phyloP scores from a whole-genome alignment of 2,888 invertebrate species.

The Xanthia togata region DNA sequence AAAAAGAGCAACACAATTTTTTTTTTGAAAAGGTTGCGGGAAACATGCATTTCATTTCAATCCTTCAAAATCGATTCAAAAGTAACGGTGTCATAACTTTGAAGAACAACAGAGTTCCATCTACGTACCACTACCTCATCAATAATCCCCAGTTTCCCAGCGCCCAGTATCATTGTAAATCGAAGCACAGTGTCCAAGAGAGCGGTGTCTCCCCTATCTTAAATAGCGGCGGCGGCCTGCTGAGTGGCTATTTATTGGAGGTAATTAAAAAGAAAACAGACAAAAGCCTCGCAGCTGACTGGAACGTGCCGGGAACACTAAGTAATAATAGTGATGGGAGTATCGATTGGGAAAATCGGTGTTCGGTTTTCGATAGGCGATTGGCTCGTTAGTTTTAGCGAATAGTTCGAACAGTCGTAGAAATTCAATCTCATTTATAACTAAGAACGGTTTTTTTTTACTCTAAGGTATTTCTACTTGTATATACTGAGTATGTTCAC shows the following conservation, averaged over 20 bases:
- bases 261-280: slow-evolving; percentile 90
- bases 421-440: not conserved
- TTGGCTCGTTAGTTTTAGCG: not conserved
- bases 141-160: slow-evolving; percentile 15
- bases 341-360: slow-evolving; percentile 21
- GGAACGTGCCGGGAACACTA: slow-evolving; percentile 83
- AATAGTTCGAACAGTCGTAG: not conserved
- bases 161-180: slow-evolving; percentile 57
- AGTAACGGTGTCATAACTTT: not conserved
- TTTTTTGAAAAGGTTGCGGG: too few relatives aligned
- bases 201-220: slow-evolving; percentile 73
- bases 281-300: slow-evolving; percentile 86
- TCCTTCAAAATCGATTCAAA: not conserved
- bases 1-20: too few relatives aligned
- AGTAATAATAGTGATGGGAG: slow-evolving; percentile 66
- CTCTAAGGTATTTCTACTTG: too few relatives aligned
- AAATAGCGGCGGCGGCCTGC: slow-evolving; percentile 67
- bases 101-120: not conserved
- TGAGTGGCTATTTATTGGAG: slow-evolving; percentile 85
- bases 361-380: slow-evolving; percentile 11
- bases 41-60: too few relatives aligned
- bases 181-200: slow-evolving; percentile 56
- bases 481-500: too few relatives aligned
- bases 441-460: not conserved
- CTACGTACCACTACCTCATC: slow-evolving; percentile 2